phyloP scores from a whole-genome alignment of 37 sponge, comb jelly and placozoan genomes.

The Axinella damicornis region DNA sequence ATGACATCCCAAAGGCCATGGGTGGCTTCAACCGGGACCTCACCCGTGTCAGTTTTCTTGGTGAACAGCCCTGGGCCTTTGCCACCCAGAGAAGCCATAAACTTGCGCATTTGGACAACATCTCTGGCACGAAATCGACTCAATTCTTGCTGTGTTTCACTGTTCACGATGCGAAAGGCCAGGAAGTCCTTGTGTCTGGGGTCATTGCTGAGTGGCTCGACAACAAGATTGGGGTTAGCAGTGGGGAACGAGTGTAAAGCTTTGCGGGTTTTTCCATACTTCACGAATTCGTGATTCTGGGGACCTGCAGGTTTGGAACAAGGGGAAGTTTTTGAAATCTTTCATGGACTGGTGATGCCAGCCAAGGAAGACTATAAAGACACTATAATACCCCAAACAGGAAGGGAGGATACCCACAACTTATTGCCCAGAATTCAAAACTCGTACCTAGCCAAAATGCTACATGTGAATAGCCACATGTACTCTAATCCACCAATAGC shows the following conservation, averaged over 20 bases:
- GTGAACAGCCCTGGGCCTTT: conserved; percentile 25
- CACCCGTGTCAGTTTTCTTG: background rate
- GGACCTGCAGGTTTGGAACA: too few species aligned
- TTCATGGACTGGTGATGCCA: too few species aligned
- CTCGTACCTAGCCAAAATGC: too few species aligned
- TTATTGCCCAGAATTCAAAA: too few species aligned
- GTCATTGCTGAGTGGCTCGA: conserved; percentile 41
- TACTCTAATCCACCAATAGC: too few species aligned
- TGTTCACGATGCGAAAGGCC: conserved; percentile 29
- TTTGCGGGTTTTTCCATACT: too few species aligned
- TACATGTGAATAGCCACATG: too few species aligned
- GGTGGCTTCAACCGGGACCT: conserved; percentile 56
- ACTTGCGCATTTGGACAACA: conserved; percentile 55
- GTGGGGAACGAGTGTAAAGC: conserved; percentile 24
- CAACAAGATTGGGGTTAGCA: conserved; percentile 10
- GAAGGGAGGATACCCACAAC: too few species aligned
- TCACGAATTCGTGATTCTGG: too few species aligned
- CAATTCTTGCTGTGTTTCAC: conserved; percentile 5
- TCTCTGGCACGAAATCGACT: conserved; percentile 41
- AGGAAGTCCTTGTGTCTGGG: conserved; percentile 50
- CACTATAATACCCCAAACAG: too few species aligned
- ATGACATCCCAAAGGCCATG: conserved; percentile 74
- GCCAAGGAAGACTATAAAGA: too few species aligned
- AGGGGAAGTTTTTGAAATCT: too few species aligned
- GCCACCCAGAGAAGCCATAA: conserved; percentile 63